Conservation (phyloP, 2,113 vertebrate genomes). For the Hypanus sabinus region DNA sequence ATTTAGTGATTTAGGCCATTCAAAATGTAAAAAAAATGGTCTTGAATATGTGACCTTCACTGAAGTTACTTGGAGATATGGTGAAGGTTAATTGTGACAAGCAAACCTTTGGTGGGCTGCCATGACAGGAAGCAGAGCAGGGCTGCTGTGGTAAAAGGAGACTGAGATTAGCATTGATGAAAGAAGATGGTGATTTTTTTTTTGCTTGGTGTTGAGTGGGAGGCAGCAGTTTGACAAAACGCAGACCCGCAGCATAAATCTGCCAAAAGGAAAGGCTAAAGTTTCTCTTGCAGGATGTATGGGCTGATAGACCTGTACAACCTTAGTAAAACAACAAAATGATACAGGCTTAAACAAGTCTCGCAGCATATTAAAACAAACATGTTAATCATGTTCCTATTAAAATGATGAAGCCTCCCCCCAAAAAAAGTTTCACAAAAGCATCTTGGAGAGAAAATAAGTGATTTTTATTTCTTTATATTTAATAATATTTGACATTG, state of each 20-base stretch:
- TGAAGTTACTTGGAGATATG: not conserved
- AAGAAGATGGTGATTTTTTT: not conserved
- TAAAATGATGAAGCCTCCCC: not conserved
- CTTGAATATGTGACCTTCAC: not conserved
- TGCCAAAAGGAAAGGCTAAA: not conserved
- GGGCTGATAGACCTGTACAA: not conserved
- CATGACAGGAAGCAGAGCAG: slow-evolving; percentile 9
- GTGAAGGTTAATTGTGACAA: slow-evolving; percentile 11
- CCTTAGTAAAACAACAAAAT: not conserved
- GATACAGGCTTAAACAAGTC: not conserved
- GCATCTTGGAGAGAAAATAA: not conserved
- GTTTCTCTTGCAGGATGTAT: not conserved
- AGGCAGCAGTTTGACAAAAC: slow-evolving; percentile 15
- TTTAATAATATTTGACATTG: not conserved
- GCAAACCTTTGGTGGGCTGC: not conserved
- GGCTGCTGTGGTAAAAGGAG: not conserved
- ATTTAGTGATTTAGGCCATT: not conserved
- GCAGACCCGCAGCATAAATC: not conserved
- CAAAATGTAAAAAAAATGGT: not conserved
- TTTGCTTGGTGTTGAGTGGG: not conserved
- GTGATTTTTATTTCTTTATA: not conserved
- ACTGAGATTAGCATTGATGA: slow-evolving; percentile 6
- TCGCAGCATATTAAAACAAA: too few species aligned
- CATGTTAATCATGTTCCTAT: not conserved
- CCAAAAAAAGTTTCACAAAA: not conserved